Conservation (phyloP, 64 coral and sea anemone species). For the Pocillopora damicornis region DNA sequence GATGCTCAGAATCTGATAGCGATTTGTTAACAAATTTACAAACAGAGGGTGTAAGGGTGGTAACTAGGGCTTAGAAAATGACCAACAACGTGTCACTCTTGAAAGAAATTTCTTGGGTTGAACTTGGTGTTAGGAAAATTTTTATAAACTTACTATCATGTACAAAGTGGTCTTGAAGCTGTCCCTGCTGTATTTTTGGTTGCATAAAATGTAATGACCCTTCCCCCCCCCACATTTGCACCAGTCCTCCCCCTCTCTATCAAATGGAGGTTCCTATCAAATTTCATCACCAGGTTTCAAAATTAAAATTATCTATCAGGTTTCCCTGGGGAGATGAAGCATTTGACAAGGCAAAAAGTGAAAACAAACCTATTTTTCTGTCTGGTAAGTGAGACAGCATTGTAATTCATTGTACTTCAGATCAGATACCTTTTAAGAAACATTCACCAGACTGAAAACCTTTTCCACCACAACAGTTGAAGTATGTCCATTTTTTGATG, state of each 20-base stretch:
- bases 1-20: not conserved
- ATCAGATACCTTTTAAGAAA: no score
- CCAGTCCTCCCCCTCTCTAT: not conserved
- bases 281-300: not conserved
- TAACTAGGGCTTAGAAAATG: not conserved
- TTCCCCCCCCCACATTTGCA: not conserved
- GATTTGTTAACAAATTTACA: conserved; percentile 7
- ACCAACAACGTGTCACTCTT: not conserved
- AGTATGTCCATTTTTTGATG: no score
- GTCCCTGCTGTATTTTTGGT: not conserved
- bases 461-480: no score
- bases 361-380: conserved; percentile 94
- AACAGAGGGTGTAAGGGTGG: conserved; percentile 14
- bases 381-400: conserved; percentile 57
- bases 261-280: not conserved
- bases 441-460: no score
- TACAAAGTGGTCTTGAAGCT: no score
- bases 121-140: no score
- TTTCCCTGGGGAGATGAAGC: conserved; percentile 99
- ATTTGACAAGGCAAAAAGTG: conserved; percentile 94
- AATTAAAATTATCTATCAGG: conserved; percentile 27
- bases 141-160: no score
- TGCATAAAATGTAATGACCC: conserved; percentile 5
- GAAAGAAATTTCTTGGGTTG: no score
- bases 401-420: no score